Conservation (phyloP, 1,140 invertebrate genomes). For the Andricus grossulariae region DNA sequence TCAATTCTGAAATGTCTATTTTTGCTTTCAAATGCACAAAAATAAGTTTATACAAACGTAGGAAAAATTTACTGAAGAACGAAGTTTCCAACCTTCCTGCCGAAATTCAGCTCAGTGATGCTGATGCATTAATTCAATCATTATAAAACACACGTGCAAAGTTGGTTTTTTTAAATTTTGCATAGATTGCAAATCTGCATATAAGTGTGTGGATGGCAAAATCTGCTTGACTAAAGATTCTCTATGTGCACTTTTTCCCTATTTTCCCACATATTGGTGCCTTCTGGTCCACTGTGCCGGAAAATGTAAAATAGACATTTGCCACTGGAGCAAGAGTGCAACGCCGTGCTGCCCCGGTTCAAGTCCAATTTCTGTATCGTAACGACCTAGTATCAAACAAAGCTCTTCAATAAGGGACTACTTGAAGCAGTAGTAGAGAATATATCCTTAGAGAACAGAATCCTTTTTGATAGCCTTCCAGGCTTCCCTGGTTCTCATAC, state of each 20-base stretch:
- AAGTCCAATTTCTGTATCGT: constrained; percentile 53
- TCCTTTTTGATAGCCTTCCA: constrained; percentile 48
- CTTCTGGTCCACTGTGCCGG: constrained; percentile 46
- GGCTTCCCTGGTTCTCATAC: constrained; percentile 1
- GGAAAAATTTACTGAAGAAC: too few relatives aligned
- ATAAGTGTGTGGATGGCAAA: neutral
- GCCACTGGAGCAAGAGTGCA: constrained; percentile 48
- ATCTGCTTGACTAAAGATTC: constrained; percentile 10
- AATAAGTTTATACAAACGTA: too few relatives aligned
- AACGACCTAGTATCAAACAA: constrained; percentile 51
- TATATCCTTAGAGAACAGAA: constrained; percentile 47
- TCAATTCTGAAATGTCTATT: too few relatives aligned
- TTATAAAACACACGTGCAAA: neutral
- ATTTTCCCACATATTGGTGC: constrained; percentile 44
- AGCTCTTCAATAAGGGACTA: constrained; percentile 53
- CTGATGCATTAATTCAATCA: neutral
- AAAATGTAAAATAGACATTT: constrained; percentile 55
- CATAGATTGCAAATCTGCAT: neutral
- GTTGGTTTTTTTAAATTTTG: neutral
- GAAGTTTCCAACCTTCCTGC: too few relatives aligned
- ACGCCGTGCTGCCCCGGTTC: neutral
- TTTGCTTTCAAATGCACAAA: too few relatives aligned
- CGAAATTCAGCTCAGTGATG: too few relatives aligned
- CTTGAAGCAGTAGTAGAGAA: constrained; percentile 34
- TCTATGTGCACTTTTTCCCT: constrained; percentile 11